phyloP scores from a whole-genome alignment of 2,113 vertebrate species.

The Chloroceryle aenea region DNA sequence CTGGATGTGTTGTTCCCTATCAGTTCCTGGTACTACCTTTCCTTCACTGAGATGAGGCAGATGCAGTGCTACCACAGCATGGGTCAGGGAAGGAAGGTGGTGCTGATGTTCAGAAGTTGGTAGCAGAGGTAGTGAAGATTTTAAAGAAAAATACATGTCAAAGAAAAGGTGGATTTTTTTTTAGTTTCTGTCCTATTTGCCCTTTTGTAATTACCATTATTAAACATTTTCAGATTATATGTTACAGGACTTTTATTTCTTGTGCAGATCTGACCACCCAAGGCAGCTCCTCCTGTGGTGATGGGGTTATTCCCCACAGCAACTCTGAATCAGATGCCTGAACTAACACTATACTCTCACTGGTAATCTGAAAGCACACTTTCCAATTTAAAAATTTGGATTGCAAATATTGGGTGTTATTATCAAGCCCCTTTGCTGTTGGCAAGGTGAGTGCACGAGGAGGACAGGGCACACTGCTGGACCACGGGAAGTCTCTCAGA shows the following conservation, averaged over 20 bases:
- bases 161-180: not conserved
- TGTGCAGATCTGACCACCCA: not conserved
- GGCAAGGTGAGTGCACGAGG: too few species aligned
- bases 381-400: not conserved
- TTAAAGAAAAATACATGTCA: not conserved
- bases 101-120: not conserved
- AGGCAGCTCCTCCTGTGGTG: not conserved
- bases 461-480: not conserved
- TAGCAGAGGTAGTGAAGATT: not conserved
- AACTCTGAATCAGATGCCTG: not conserved
- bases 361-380: not conserved
- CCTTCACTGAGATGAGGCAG: not conserved
- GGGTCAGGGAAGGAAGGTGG: not conserved
- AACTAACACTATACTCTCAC: not conserved
- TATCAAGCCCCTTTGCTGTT: not conserved
- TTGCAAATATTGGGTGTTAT: not conserved
- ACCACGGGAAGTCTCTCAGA: not conserved
- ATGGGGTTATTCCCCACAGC: not conserved
- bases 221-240: not conserved
- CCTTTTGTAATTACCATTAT: not conserved
- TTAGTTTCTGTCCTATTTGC: not conserved
- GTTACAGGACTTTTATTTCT: not conserved
- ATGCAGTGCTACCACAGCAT: fast-evolving
- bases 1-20: not conserved
- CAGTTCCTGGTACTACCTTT: not conserved